Evolutionary conservation across 2,797 vertebrate species (phyloP).

Genomic region (Leptatherina wallacei): DNA sequence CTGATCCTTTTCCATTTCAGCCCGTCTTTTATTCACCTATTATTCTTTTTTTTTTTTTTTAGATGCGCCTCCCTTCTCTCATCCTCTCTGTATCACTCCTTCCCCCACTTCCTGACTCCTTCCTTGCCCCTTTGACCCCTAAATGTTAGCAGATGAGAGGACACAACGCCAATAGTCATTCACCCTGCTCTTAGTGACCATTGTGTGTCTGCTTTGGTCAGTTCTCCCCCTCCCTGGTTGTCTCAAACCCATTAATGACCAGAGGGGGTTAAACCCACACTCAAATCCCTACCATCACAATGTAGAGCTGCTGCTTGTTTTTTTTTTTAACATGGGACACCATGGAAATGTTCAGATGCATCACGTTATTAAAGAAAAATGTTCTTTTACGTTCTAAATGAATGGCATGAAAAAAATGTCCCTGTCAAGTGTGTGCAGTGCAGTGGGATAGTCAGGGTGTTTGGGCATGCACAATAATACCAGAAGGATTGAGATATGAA

Average conservation of each 20-base stretch:
- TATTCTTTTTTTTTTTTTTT: constrained; percentile 60
- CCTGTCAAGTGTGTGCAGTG: neutral
- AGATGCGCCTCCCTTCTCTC: constrained; percentile 68
- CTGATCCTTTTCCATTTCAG: constrained; percentile 63
- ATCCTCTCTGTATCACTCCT: constrained; percentile 73
- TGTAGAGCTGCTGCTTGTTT: constrained; percentile 37
- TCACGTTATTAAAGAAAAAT: neutral
- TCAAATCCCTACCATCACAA: constrained; percentile 45
- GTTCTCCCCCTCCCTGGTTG: constrained; percentile 42
- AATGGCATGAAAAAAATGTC: neutral
- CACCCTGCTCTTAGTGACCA: constrained; percentile 78
- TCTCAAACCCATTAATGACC: constrained; percentile 66
- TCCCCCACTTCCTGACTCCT: constrained; percentile 84
- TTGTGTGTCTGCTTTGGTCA: constrained; percentile 76
- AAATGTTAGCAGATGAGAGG: constrained; percentile 88
- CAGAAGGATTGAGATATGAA: neutral
- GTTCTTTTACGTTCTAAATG: neutral
- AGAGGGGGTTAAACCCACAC: constrained; percentile 69
- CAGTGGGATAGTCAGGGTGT: neutral
- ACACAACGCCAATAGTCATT: constrained; percentile 84
- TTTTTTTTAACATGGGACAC: constrained; percentile 10
- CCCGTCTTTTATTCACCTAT: constrained; percentile 71
- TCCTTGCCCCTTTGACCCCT: constrained; percentile 82
- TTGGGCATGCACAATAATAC: neutral
- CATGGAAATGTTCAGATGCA: constrained; percentile 24